A percentile compares a stretch with the other conserved stretches of the same genome.
phyloP scores from a whole-genome alignment of 2,888 invertebrate genomes.

The Koerneria pararmatus region DNA sequence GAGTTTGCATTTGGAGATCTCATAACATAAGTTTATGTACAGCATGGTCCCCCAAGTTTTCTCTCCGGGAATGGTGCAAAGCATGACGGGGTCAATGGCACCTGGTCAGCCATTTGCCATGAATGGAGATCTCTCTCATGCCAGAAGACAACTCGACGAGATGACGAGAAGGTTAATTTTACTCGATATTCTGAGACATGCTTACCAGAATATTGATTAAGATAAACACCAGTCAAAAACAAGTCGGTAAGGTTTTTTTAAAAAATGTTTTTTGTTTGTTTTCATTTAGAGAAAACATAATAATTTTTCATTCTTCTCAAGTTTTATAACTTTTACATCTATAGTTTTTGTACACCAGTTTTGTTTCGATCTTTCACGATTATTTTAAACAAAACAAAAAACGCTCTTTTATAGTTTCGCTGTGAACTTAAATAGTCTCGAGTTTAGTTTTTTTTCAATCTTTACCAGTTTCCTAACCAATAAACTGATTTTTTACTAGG shows the following conservation, averaged over 20 bases:
- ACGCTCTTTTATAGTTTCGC: not conserved
- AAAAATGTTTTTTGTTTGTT: too few species aligned
- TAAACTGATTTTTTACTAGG: not conserved
- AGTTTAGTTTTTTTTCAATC: constrained; percentile 1
- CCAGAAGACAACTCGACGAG: constrained; percentile 39
- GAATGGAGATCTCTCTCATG: constrained; percentile 31
- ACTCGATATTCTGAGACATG: too few species aligned
- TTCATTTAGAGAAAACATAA: not conserved
- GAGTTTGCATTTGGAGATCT: too few species aligned
- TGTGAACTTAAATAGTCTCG: too few species aligned
- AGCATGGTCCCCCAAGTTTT: constrained; percentile 39
- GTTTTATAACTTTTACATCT: not conserved
- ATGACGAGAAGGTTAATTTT: constrained; percentile 35
- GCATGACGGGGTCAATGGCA: constrained; percentile 27
- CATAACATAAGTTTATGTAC: constrained; percentile 1
- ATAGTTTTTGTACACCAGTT: not conserved
- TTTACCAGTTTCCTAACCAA: not conserved
- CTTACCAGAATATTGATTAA: too few species aligned
- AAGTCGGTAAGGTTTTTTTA: too few species aligned
- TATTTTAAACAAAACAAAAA: not conserved
- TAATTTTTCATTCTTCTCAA: not conserved
- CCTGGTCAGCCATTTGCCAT: constrained; percentile 7
- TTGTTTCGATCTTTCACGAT: not conserved
- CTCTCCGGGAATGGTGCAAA: constrained; percentile 37
- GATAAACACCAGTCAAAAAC: too few species aligned